phyloP scores from a whole-genome alignment of 2,113 vertebrate genomes.

The Chaetura pelagica region DNA sequence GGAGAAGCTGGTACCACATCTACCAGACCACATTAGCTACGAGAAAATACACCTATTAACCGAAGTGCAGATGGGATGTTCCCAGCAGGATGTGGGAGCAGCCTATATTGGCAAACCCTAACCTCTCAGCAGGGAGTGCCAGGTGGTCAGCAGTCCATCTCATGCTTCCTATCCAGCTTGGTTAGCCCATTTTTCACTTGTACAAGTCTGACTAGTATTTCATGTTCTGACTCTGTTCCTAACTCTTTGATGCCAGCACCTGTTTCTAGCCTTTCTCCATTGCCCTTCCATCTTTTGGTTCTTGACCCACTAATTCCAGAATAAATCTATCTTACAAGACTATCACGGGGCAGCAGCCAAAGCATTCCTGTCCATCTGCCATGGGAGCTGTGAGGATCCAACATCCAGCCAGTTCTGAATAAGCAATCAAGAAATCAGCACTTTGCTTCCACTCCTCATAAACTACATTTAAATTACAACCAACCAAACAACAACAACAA shows the following conservation, averaged over 20 bases:
- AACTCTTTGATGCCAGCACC: background rate
- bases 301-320: background rate
- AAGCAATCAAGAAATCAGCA: background rate
- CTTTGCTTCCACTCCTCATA: background rate
- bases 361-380: background rate
- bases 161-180: background rate
- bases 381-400: background rate
- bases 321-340: background rate
- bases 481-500: background rate
- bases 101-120: background rate
- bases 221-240: background rate
- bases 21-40: background rate
- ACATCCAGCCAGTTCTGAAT: background rate
- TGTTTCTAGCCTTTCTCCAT: background rate
- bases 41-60: background rate
- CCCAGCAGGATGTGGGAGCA: constrained; percentile 51
- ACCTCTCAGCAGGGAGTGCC: background rate
- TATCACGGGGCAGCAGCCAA: background rate
- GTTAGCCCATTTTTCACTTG: background rate
- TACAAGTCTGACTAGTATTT: constrained; percentile 36
- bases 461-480: background rate
- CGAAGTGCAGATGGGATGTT: background rate
- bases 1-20: background rate
- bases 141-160: constrained; percentile 30
- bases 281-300: background rate